Conservation (phyloP, 2,113 vertebrate genomes). For the Leucopsar rothschildi region DNA sequence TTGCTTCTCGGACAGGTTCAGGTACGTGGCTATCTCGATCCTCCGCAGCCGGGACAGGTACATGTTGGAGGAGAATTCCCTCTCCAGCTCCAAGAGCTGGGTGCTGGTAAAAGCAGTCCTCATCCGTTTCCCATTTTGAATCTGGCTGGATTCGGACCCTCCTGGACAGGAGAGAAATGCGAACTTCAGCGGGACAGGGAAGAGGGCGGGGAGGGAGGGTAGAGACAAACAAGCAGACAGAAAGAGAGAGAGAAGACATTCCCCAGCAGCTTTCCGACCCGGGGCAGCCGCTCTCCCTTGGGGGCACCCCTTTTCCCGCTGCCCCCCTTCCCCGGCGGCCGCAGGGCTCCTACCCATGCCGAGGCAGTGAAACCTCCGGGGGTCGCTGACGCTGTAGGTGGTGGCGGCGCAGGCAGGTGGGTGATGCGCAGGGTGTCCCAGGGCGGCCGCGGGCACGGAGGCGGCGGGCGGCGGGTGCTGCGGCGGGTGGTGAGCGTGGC, state of each 20-base stretch:
- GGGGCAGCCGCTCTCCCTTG: background rate
- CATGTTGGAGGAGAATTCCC: conserved; percentile 98
- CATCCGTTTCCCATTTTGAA: conserved; percentile 95
- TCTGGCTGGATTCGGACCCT: conserved; percentile 80
- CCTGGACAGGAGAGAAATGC: conserved; percentile 66
- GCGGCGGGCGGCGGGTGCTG: conserved; percentile 63
- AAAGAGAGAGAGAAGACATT: background rate
- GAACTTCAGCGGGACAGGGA: background rate
- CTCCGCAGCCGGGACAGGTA: conserved; percentile 94
- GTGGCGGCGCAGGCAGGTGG: conserved; percentile 88
- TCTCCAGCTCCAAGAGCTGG: conserved; percentile 94
- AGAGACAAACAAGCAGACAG: background rate
- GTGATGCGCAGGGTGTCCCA: conserved; percentile 86
- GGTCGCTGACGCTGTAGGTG: conserved; percentile 91
- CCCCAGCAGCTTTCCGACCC: background rate
- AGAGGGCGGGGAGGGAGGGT: too few species aligned
- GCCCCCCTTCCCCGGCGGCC: background rate
- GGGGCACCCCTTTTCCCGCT: background rate
- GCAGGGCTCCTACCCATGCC: conserved; percentile 82
- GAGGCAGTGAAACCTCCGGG: conserved; percentile 94
- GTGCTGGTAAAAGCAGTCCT: conserved; percentile 98
- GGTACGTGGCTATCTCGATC: conserved; percentile 97
- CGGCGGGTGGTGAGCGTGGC: conserved; percentile 70
- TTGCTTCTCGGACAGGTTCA: conserved; percentile 97
- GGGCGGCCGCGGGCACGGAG: conserved; percentile 56